Evolutionary conservation across 2,113 vertebrate species (phyloP).

Genomic region (Malaclemys terrapin): DNA sequence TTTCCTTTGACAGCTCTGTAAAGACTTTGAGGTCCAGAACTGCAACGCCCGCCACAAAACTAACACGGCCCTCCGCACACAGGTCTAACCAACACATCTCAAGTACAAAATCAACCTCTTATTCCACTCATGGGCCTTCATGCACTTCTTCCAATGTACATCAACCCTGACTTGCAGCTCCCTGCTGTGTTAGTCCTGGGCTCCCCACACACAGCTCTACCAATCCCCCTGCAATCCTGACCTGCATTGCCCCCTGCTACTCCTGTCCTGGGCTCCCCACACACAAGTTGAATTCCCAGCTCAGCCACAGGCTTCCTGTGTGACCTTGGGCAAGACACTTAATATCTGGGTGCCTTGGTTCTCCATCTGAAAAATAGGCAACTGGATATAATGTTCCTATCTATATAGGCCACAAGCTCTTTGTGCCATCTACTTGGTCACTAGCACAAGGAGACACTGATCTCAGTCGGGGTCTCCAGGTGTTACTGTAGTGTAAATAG

Average conservation of each 20-base stretch:
- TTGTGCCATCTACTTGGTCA: not conserved
- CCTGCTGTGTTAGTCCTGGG: too few species aligned
- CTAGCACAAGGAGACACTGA: not conserved
- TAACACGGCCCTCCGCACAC: rapidly evolving
- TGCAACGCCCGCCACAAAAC: not conserved
- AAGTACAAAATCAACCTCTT: not conserved
- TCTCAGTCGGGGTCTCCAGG: not conserved
- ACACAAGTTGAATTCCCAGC: not conserved
- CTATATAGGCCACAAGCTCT: not conserved
- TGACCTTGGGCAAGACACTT: not conserved
- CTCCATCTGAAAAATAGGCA: not conserved
- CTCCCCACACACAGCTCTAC: too few species aligned
- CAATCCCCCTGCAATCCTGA: not conserved
- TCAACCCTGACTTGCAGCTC: too few species aligned
- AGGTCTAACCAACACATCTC: rapidly evolving
- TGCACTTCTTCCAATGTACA: too few species aligned
- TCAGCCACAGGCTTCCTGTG: not conserved
- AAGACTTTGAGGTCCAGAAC: not conserved
- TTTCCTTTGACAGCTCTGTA: rapidly evolving
- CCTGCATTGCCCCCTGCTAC: not conserved
- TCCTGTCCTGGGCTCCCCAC: not conserved
- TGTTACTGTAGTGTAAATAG: rapidly evolving
- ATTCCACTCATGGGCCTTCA: not conserved
- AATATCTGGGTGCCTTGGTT: not conserved
- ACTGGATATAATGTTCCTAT: too few species aligned